Percentiles rank a stretch among this genome's conserved stretches.
Conservation (phyloP, 2,113 vertebrate species). For the Ivindomyrus marchei region DNA sequence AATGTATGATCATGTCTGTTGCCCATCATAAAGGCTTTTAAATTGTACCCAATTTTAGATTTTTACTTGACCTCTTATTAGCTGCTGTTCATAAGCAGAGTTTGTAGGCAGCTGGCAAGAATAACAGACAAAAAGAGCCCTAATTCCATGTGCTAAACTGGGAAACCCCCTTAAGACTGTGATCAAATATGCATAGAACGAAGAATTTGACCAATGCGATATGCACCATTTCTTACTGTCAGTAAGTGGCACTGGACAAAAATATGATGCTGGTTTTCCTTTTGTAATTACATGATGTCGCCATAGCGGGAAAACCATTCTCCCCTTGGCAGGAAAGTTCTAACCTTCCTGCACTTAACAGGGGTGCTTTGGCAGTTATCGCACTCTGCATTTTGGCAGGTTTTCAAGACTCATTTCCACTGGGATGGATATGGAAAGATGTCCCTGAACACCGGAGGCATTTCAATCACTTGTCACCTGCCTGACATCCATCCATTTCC, state of each 20-base stretch:
- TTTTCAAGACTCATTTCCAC: constrained; percentile 12
- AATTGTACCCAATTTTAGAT: background rate
- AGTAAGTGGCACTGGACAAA: background rate
- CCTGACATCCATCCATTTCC: background rate
- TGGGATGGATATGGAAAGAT: background rate
- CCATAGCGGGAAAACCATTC: background rate
- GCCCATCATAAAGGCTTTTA: background rate
- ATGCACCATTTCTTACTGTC: background rate
- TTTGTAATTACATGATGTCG: background rate
- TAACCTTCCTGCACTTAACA: constrained; percentile 20
- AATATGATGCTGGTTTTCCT: background rate
- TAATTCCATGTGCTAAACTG: background rate
- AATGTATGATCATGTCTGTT: background rate
- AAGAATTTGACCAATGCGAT: background rate
- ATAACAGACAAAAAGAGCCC: background rate
- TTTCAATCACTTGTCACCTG: constrained; percentile 2
- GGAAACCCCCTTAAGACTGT: background rate
- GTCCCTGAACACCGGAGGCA: background rate
- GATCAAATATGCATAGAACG: background rate
- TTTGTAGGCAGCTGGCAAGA: background rate
- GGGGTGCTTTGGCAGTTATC: constrained; percentile 22
- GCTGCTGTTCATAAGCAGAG: background rate
- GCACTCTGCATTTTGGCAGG: background rate
- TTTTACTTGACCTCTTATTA: background rate
- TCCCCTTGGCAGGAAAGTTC: background rate